Evolutionary conservation across 2,113 vertebrate species (phyloP), one percentile per base, ranked within the genome.

Genomic region (Halichoeres trimaculatus): DNA sequence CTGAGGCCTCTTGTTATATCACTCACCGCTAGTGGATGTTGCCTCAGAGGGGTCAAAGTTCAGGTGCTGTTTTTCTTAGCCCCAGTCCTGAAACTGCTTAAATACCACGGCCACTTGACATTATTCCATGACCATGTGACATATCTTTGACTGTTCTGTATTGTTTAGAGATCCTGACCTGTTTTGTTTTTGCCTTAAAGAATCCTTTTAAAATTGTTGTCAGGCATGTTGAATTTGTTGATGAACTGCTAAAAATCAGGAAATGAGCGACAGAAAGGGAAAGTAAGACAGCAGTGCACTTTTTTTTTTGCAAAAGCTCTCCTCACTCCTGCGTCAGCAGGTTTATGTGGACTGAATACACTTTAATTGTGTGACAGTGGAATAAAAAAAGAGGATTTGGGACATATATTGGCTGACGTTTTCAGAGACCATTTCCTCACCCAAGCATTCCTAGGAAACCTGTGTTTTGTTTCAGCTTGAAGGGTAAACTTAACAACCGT

Each of bases 191-290:
- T 60, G 61, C 78, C 72, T 50, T 5, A 10, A 56, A 67, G 61
- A 71, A 61, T 76, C 45, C 45, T 24, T 22, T 58, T 19, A 12
- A 38, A 78, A 57, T 74, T 41, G 30, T 20, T 60, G 77, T 76
- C 60, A 64, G 81, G 74, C 74, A 20, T 80, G 82, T 87, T 83
- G 86, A 80, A 90, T 88, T 85, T 90, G 78, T 61, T 38, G 82
- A 68, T 75, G 84, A 70, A 61, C 38, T 13, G 59, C 69, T 43
- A 87, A 83, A 83, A 77, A 78, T 75, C 72, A 74, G 3, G 45
- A 13, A 34, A 30, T 7, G 11, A 34, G 38, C 30, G 24, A 14
- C 1, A 47, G 64, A 36, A 34, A 23, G 30, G 11, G 1, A 45
- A 60, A 36, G 70, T 1, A 47, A 70, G 66, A 85, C 60, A 83